A percentile compares a stretch with the other conserved stretches of the same genome.
phyloP scores from a whole-genome alignment of 2,113 vertebrate genomes.

The Gadus macrocephalus region DNA sequence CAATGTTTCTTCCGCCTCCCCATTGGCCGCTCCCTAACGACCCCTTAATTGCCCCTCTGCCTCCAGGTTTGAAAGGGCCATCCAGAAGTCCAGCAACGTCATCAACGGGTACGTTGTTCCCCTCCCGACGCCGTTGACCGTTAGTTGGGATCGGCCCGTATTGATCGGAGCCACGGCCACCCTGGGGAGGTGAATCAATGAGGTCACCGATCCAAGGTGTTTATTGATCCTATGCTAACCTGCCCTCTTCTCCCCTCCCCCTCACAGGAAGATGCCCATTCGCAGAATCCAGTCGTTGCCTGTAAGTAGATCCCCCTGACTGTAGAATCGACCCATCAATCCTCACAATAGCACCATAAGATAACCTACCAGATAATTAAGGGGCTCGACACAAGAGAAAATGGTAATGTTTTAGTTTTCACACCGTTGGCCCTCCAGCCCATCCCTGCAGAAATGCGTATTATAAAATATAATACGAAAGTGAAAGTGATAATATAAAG shows the following conservation, averaged over 20 bases:
- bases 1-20: not conserved
- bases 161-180: not conserved
- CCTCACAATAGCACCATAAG: too few relatives aligned
- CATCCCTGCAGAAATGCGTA: too few relatives aligned
- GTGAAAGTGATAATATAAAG: too few relatives aligned
- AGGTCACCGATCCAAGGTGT: not conserved
- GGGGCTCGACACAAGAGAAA: too few relatives aligned
- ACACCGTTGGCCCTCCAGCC: too few relatives aligned
- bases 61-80: slow-evolving; percentile 78
- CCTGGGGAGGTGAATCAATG: not conserved
- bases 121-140: not conserved
- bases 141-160: not conserved
- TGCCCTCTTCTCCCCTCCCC: slow-evolving; percentile 11
- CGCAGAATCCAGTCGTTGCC: slow-evolving; percentile 84
- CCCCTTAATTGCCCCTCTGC: slow-evolving; percentile 17
- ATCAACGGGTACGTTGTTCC: slow-evolving; percentile 72
- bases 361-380: too few relatives aligned
- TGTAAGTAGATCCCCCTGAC: slow-evolving; percentile 63
- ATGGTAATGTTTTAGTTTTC: too few relatives aligned
- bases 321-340: too few relatives aligned
- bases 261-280: slow-evolving; percentile 70
- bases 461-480: too few relatives aligned
- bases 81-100: slow-evolving; percentile 60
- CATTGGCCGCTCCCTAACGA: not conserved
- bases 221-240: slow-evolving; percentile 6